A percentile compares a stretch with the other conserved stretches of the same genome.
phyloP scores from a whole-genome alignment of 2,797 vertebrate genomes.

The Sebastes matsubarae region DNA sequence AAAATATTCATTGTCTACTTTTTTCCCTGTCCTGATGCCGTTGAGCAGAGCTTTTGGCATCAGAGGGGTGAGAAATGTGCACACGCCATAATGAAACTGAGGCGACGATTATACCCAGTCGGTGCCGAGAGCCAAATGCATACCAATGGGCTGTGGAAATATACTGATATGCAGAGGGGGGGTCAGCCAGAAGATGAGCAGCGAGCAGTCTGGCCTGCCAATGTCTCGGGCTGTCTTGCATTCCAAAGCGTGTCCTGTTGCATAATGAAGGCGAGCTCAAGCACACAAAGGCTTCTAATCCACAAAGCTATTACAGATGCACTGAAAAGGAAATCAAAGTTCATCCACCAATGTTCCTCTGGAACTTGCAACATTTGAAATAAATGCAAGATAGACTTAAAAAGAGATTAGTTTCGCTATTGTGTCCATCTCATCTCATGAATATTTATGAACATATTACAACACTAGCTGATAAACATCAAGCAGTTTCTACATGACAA shows the following conservation, averaged over 20 bases:
- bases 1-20: slow-evolving; percentile 1
- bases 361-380: neutral
- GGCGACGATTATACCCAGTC: slow-evolving; percentile 30
- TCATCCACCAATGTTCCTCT: neutral
- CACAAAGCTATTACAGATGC: neutral
- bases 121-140: slow-evolving; percentile 28
- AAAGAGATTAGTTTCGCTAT: neutral
- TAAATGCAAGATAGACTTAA: neutral
- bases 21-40: neutral
- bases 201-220: slow-evolving; percentile 21
- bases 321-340: slow-evolving; percentile 11
- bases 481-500: too few species aligned
- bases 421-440: neutral
- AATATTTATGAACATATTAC: neutral
- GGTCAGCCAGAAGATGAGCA: slow-evolving; percentile 45
- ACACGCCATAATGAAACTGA: slow-evolving; percentile 36
- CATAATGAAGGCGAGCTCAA: slow-evolving; percentile 23
- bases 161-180: slow-evolving; percentile 26
- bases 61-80: slow-evolving; percentile 1
- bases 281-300: slow-evolving; percentile 14
- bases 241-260: slow-evolving; percentile 16
- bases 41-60: slow-evolving; percentile 17
- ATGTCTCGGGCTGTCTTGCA: neutral
- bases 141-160: slow-evolving; percentile 45
- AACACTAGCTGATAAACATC: too few species aligned